Base-by-base conservation (phyloP, 1,140 invertebrate genomes). In the Drosophila kohkoa region DNA sequence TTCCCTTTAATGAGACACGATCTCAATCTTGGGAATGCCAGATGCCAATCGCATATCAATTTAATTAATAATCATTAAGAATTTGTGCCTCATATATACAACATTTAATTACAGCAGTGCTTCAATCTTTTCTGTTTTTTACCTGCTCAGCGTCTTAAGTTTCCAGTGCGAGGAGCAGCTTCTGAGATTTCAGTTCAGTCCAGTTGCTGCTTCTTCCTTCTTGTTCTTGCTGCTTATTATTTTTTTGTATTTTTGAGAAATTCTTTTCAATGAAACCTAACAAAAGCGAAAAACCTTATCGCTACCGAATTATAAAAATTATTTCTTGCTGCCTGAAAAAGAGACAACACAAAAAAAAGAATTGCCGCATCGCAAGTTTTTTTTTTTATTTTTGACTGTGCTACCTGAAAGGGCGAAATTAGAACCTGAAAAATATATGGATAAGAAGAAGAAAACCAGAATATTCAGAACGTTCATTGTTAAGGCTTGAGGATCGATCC, bases 211-310 rank as follows among this genome's bases (percentile, higher is more conserved):
- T 41, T 32, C 25, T 38, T 55, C 20, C 38, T 41, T 32, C 25
- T 38, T 55, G 13, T 57, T 35, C 11, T 49, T 64, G 8, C 35
- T 10, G 8, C 35, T 38, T 38, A 51, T 54, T 51, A 49, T 54
- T 30, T 60, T 60, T 49, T 41, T 55, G n/a, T 25, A 25, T 25
- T 58, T 16, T 48, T 5, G 35, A 43, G 15, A 74, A 55, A 64
- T 70, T 63, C 45, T 69, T 64, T 62, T 49, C 59, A 75, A 75
- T 71, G 67, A 75, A 71, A 75, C 73, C 73, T 38, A 70, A 70
- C 67, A 71, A 75, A 71, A 67, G 60, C 51, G 51, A 54, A 45
- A 41, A 57, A 59, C 20, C 54, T 65, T 71, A 64, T 59, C 55
- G 30, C 46, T 69, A 60, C 62, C 62, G 62, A 76, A 79, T 54